Percentiles rank a stretch among this genome's conserved stretches.
Conservation (phyloP, 2,888 invertebrate species). For the Pheosia gnoma region DNA sequence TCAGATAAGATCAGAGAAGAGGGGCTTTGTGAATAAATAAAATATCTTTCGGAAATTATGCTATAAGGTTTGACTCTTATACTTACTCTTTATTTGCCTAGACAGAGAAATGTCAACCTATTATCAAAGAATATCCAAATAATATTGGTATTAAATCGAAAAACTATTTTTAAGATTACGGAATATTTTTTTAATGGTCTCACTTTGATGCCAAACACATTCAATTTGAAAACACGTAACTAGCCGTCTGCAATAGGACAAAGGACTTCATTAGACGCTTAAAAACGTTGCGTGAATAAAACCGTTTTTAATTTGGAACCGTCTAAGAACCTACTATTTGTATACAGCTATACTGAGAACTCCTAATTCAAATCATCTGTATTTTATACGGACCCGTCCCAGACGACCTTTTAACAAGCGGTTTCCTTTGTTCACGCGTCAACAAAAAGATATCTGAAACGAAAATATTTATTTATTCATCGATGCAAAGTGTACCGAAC, state of each 20-base stretch:
- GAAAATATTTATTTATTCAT: conserved; percentile 47
- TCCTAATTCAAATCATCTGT: conserved; percentile 12
- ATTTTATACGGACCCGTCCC: conserved; percentile 11
- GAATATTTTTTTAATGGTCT: no score
- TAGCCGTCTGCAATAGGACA: no score
- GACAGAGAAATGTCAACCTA: no score
- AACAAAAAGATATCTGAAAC: conserved; percentile 35
- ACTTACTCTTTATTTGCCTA: no score
- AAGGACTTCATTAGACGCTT: not conserved
- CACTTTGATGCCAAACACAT: no score
- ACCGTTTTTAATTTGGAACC: not conserved
- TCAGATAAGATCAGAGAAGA: not conserved
- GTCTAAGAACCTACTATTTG: not conserved
- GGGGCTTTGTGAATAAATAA: not conserved
- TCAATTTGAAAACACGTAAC: no score
- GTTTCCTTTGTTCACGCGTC: conserved; percentile 26
- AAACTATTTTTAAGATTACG: no score
- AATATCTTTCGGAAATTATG: not conserved
- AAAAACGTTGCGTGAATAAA: not conserved
- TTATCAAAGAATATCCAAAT: no score
- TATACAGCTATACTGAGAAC: not conserved
- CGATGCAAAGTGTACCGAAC: conserved; percentile 35
- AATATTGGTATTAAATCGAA: no score
- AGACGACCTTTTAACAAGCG: conserved; percentile 13
- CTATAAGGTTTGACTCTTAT: not conserved